Conservation (phyloP, 2,797 vertebrate species). For the Stomatorhinus walkeri region DNA sequence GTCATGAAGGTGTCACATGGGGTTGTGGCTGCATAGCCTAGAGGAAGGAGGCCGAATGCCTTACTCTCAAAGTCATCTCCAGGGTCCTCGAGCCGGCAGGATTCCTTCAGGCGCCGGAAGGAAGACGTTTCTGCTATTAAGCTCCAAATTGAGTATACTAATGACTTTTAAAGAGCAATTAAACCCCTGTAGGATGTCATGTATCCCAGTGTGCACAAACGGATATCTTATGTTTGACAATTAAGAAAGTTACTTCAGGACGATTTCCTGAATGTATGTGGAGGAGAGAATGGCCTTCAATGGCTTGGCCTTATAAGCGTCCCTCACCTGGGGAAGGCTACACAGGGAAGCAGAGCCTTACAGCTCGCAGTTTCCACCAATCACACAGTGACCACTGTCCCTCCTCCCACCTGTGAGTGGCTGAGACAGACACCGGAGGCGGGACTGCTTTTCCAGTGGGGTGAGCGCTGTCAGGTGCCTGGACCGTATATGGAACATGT, state of each 20-base stretch:
- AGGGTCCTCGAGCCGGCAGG: neutral
- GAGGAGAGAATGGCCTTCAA: slow-evolving; percentile 51
- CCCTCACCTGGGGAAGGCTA: neutral
- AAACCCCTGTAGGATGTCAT: slow-evolving; percentile 1
- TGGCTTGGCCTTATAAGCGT: neutral
- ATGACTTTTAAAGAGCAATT: slow-evolving; percentile 16
- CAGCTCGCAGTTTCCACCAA: neutral
- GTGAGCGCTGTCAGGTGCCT: neutral
- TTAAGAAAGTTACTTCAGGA: slow-evolving; percentile 20
- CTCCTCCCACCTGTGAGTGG: neutral
- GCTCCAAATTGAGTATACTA: neutral
- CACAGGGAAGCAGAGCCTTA: neutral
- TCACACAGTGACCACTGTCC: neutral
- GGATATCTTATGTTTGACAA: slow-evolving; percentile 3
- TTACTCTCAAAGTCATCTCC: neutral
- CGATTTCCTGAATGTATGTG: slow-evolving; percentile 39
- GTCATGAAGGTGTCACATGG: neutral
- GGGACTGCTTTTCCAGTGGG: neutral
- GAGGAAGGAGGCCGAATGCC: neutral
- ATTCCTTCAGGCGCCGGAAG: neutral
- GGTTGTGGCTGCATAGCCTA: neutral
- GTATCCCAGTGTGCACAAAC: neutral
- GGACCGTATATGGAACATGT: neutral
- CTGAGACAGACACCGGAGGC: neutral
- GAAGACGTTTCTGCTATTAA: neutral